A percentile compares a stretch with the other conserved stretches of the same genome.
Evolutionary conservation across 2,888 invertebrate genomes (phyloP).

Genomic region (Physocephala rufipes): DNA sequence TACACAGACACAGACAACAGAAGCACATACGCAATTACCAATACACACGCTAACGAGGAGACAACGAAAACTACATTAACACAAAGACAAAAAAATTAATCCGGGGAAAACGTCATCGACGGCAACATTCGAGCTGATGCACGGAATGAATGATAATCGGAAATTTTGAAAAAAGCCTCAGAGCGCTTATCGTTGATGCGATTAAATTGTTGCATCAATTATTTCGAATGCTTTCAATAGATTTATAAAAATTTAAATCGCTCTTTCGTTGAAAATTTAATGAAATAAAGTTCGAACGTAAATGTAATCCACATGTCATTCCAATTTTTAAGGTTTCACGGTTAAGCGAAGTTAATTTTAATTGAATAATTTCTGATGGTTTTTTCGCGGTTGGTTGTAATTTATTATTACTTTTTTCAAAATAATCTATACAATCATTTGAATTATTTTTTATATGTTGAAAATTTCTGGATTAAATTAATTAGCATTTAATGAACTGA

Average conservation of each 20-base stretch:
- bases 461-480: no score
- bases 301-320: not conserved
- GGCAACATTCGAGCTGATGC: not conserved
- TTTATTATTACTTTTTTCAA: no score
- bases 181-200: slow-evolving; percentile 15
- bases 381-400: no score
- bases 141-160: not conserved
- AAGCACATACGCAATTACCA: no score
- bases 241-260: slow-evolving; percentile 28
- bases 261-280: not conserved
- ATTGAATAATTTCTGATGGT: no score
- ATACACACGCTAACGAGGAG: not conserved
- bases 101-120: not conserved
- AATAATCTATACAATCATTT: no score
- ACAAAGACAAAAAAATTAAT: not conserved
- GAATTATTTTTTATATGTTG: no score
- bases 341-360: no score
- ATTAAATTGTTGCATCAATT: slow-evolving; percentile 25
- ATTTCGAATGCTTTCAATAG: slow-evolving; percentile 25
- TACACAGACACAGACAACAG: slow-evolving; percentile 5
- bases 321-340: not conserved
- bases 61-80: slow-evolving; percentile 9
- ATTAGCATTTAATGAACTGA: no score
- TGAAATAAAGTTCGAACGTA: not conserved
- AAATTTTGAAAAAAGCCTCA: not conserved